Conservation (phyloP, 2,113 vertebrate species). For the Arizona elegans region DNA sequence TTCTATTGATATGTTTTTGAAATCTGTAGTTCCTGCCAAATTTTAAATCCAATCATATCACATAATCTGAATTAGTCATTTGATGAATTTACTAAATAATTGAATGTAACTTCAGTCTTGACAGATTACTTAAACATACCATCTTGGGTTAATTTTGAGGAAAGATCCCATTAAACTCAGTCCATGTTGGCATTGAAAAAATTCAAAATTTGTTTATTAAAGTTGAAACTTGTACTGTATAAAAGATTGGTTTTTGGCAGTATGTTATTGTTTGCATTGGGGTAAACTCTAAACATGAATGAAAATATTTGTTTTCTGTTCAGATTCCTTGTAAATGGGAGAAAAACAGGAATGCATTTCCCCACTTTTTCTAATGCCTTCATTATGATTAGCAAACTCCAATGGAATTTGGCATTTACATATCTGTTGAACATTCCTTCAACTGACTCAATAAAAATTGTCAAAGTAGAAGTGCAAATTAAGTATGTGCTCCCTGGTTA, state of each 20-base stretch:
- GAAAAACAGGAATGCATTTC: background rate
- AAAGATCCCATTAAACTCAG: background rate
- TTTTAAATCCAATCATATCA: slow-evolving; percentile 10
- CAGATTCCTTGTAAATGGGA: background rate
- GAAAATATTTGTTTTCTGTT: background rate
- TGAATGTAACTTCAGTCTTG: background rate
- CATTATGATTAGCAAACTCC: background rate
- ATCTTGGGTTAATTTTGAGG: background rate
- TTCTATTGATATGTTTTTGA: slow-evolving; percentile 26
- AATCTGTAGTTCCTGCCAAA: background rate
- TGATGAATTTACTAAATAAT: background rate
- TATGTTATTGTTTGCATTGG: background rate
- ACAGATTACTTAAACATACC: background rate
- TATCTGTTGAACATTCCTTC: background rate
- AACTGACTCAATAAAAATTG: background rate
- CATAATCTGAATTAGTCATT: slow-evolving; percentile 16
- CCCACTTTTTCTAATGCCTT: background rate
- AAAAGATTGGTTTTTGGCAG: background rate
- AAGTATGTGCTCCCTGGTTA: background rate
- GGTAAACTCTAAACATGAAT: background rate
- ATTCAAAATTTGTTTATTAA: background rate
- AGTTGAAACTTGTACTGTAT: background rate
- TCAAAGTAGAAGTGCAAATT: background rate
- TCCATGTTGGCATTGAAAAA: background rate
- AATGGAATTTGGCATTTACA: background rate